A percentile compares a stretch with the other conserved stretches of the same genome.
phyloP scores from a whole-genome alignment of 2,797 vertebrate genomes.

The Hyperoplus immaculatus region DNA sequence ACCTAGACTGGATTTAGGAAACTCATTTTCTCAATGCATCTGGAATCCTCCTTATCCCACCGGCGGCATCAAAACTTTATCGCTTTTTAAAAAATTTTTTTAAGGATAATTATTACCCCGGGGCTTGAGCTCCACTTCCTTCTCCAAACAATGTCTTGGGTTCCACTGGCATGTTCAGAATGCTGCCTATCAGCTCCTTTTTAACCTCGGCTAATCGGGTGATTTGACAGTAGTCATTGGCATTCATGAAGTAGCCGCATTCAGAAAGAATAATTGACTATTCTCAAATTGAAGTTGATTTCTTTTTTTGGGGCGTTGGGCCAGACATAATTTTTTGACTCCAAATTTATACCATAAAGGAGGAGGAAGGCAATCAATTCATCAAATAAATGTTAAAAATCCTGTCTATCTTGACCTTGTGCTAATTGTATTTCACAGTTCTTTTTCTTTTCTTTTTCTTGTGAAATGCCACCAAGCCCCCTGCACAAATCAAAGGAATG shows the following conservation, averaged over 20 bases:
- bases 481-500: constrained; percentile 52
- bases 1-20: constrained; percentile 30
- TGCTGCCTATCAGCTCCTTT: constrained; percentile 31
- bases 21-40: constrained; percentile 11
- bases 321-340: constrained; percentile 11
- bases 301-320: neutral
- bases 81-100: constrained; percentile 52
- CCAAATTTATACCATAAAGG: constrained; percentile 20
- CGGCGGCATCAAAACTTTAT: constrained; percentile 21
- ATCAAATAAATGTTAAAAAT: constrained; percentile 38
- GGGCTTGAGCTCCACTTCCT: constrained; percentile 57
- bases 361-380: constrained; percentile 4
- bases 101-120: constrained; percentile 35
- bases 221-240: constrained; percentile 14
- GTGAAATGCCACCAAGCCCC: constrained; percentile 43
- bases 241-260: constrained; percentile 1
- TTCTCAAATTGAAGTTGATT: constrained; percentile 33
- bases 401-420: constrained; percentile 51
- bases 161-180: constrained; percentile 65
- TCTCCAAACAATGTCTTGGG: constrained; percentile 53
- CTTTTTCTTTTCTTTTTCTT: constrained; percentile 37
- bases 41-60: constrained; percentile 18
- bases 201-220: constrained; percentile 31
- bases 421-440: constrained; percentile 46
- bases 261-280: constrained; percentile 3